A percentile compares a stretch with the other conserved stretches of the same genome.
phyloP scores from a whole-genome alignment of 2,797 vertebrate species.

The Sternotherus odoratus region DNA sequence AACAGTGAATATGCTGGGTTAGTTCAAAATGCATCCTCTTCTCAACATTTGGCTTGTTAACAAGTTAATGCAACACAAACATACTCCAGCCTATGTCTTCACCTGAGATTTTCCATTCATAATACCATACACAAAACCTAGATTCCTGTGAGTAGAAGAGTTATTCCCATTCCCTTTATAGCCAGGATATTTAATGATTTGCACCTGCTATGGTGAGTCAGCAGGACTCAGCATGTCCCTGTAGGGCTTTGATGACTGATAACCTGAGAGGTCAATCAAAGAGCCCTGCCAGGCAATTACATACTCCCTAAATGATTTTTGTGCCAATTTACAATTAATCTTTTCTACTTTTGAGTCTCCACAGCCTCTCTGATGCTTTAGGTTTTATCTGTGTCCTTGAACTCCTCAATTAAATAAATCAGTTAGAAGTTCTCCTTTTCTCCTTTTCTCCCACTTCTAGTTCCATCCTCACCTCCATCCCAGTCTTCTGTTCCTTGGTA shows the following conservation, averaged over 20 bases:
- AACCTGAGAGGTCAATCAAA: background rate
- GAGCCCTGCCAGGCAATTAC: background rate
- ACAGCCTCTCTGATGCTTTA: background rate
- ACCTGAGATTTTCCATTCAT: background rate
- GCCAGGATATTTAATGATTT: too few relatives aligned
- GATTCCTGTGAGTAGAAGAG: background rate
- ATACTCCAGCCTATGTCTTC: accelerated
- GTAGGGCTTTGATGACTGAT: background rate
- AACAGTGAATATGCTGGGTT: background rate
- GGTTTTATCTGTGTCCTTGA: background rate
- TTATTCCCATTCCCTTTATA: background rate
- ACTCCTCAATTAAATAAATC: background rate
- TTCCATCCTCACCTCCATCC: background rate
- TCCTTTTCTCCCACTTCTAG: background rate
- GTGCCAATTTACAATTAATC: background rate
- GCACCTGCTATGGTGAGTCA: background rate
- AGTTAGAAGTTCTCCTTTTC: background rate
- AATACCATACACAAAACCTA: background rate
- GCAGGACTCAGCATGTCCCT: background rate
- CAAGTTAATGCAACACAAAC: background rate
- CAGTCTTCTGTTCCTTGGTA: background rate
- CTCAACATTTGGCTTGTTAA: background rate
- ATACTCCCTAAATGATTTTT: background rate
- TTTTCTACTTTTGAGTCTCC: background rate
- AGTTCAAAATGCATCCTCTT: background rate